Evolutionary conservation across 2,888 invertebrate species (phyloP), one percentile per base, ranked within the genome.

Genomic region (Drosophila robusta): DNA sequence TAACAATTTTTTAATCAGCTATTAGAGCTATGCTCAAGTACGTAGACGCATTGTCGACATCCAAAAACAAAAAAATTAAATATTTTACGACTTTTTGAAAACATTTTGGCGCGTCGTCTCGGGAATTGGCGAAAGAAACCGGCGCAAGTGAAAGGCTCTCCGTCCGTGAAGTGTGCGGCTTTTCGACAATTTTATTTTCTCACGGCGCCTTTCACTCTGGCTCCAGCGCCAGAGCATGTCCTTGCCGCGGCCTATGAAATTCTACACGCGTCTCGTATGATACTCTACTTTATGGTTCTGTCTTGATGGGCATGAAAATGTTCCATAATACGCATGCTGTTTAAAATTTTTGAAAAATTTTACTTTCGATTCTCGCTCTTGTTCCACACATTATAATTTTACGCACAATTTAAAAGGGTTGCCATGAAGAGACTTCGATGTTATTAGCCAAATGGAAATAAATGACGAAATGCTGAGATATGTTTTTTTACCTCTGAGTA

Each of bases 1-100:
- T 76, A 80, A 84, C 81, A 66, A 70, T 66, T 57, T 80, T 89
- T 76, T 89, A 83, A 84, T 87, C 87, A 73, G 47, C 73, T 47
- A 87, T 78, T 84, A 76, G 55, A 63, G 34, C 12, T 0, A 16
- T 39, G 12, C 57, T 80, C 60, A 72, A 83, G 75, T 86, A 56
- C 62, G 52, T 54, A 16, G 51, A 47, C 52, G 39, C 38, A 29
- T 24, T 52, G 63, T 67, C 55, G 57, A 76, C 58, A 51, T 62
- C 11, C 39, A 44, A 39, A 16, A 46, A 26, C 3, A 42, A 29
- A 34, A 34, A 34, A 34, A 12, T 12, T 4, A 34, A 34, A 34
- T 34, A 55, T 75, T 87, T 87, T 82, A 81, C 50, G 79, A 71
- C 69, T 72, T 65, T 75, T 66, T 34, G 22, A 71, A 29, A 47